Evolutionary conservation across 2,888 invertebrate genomes (phyloP), one percentile per base, ranked within the genome.

Genomic region (Yponomeuta cagnagella): DNA sequence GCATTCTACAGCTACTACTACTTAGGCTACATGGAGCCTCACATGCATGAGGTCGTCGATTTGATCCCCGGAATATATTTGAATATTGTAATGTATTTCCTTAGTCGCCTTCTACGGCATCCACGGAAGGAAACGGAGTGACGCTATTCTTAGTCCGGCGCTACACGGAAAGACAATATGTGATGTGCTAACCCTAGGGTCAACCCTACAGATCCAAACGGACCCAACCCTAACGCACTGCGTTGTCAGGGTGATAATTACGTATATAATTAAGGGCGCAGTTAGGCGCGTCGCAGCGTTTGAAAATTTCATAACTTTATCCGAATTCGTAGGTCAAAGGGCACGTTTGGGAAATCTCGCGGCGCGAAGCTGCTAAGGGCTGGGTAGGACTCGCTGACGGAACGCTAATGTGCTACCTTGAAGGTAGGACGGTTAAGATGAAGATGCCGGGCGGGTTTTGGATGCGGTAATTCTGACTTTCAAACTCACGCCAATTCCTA

Each of bases 251-350:
- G 68, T 68, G 52, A 68, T 68, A 68, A 71, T 71, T 71, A 65
- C 69, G 12, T 88, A 88, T 86, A 88, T 89, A 90, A 90, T 90
- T 89, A 90, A 80, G 76, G 74, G 77, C 73, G 73, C 74, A 73
- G 71, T 75, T 72, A 74, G 72, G 74, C 87, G 90, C 87, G 89
- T 89, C 85, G 86, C 78, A 80, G 87, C 87, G 90, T 89, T 91
- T 91, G 90, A 90, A 91, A 92, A 88, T 92, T 92, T 92, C 89
- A 91, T 91, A 92, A 92, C 86, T 92, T 92, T 89, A 88, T 84
- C 83, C 88, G 86, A 90, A 74, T 90, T 90, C 87, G 86, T 87
- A 87, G 89, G 90, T 82, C 80, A 82, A 81, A 90, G 82, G 82
- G 89, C 80, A 86, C 91, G 86, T 88, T 85, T 78, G 91, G 91